Percentiles rank a stretch among this genome's conserved stretches.
phyloP scores from a whole-genome alignment of 2,888 invertebrate species.

The Drosophila diplacantha region DNA sequence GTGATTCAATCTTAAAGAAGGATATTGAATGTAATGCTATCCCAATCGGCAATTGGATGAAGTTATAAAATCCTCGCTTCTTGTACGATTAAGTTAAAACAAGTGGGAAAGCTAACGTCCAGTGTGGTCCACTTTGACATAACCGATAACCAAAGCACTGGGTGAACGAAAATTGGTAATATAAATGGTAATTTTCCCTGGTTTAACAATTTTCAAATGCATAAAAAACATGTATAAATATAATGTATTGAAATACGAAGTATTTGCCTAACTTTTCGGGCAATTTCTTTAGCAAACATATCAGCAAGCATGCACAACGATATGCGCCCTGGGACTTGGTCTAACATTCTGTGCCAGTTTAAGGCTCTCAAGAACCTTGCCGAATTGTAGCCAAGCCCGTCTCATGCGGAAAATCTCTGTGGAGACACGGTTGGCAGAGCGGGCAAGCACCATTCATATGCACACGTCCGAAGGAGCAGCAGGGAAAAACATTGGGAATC shows the following conservation, averaged over 20 bases:
- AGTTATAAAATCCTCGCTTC: background rate
- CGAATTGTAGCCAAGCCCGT: background rate
- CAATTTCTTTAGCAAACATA: slow-evolving; percentile 5
- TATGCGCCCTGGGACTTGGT: background rate
- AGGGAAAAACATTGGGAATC: slow-evolving; percentile 43
- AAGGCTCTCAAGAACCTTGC: slow-evolving; percentile 4
- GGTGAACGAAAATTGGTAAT: no score
- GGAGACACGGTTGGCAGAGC: background rate
- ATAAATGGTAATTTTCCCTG: no score
- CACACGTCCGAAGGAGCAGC: slow-evolving; percentile 15
- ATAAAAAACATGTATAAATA: no score
- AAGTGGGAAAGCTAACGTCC: background rate
- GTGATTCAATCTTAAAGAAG: background rate
- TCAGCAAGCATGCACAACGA: background rate
- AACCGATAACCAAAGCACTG: no score
- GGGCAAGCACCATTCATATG: slow-evolving; percentile 4
- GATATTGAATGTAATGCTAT: background rate
- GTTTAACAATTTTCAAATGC: no score
- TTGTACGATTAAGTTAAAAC: background rate
- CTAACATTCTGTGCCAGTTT: slow-evolving; percentile 10
- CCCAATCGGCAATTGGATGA: background rate
- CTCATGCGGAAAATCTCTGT: slow-evolving; percentile 10
- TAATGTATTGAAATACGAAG: background rate
- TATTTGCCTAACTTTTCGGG: slow-evolving; percentile 4
- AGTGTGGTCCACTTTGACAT: no score